phyloP scores from a whole-genome alignment of 2,888 invertebrate species.

The Coelopa pilipes region DNA sequence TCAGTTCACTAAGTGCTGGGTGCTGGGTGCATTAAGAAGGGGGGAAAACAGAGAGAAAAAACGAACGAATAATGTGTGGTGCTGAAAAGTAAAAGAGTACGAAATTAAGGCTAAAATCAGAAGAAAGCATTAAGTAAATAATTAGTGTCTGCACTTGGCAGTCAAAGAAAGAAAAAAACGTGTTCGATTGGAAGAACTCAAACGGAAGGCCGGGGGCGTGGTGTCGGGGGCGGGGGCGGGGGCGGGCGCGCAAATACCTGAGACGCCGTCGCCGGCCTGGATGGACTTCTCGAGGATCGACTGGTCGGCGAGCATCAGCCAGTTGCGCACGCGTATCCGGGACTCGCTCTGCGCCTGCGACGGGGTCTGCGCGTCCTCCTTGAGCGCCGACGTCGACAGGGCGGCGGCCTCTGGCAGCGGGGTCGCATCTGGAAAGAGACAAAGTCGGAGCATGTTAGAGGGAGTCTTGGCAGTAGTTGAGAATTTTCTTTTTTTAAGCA shows the following conservation, averaged over 20 bases:
- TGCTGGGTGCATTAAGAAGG: no score
- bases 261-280: conserved; percentile 40
- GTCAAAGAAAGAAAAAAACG: not conserved
- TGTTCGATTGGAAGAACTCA: not conserved
- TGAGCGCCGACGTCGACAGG: not conserved
- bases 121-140: conserved; percentile 14
- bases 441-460: not conserved
- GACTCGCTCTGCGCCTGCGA: conserved; percentile 53
- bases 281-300: conserved; percentile 59
- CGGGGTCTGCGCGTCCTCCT: conserved; percentile 16
- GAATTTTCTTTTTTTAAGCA: conserved; percentile 32
- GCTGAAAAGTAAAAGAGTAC: conserved; percentile 35
- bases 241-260: conserved; percentile 51
- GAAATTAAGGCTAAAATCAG: conserved; percentile 36
- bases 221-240: not conserved
- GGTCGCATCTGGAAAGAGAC: conserved; percentile 39
- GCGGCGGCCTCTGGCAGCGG: not conserved
- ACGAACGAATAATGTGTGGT: not conserved
- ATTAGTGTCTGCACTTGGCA: not conserved
- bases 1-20: no score
- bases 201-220: not conserved
- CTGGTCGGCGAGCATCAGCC: conserved; percentile 66
- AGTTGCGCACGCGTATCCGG: conserved; percentile 65
- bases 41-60: not conserved
- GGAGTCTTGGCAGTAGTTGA: not conserved